These are phyloP conservation scores for Pantherophis guttatus DNA, from an alignment of 2,113 vertebrate species.

Conservation along the genomic window DNA sequence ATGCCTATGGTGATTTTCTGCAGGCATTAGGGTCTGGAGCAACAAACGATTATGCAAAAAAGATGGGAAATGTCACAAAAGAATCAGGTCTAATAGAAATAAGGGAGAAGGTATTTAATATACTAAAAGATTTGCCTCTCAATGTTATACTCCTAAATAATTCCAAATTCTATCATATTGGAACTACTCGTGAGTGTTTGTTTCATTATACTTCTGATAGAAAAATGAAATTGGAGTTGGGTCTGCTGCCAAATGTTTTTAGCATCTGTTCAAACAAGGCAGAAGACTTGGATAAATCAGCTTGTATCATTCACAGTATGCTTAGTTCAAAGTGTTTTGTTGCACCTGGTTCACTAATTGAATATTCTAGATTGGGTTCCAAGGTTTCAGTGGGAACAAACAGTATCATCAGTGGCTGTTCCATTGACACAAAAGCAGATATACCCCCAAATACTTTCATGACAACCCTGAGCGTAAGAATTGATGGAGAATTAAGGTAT, in stretches of 20 bases:
- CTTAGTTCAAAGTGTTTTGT: constrained; percentile 70
- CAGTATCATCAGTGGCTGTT: constrained; percentile 81
- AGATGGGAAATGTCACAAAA: constrained; percentile 66
- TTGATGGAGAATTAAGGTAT: constrained; percentile 57
- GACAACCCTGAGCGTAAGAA: constrained; percentile 78
- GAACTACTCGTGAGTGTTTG: constrained; percentile 86
- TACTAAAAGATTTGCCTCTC: constrained; percentile 78
- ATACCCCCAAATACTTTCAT: constrained; percentile 79
- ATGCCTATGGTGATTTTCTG: constrained; percentile 94
- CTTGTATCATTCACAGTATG: constrained; percentile 81
- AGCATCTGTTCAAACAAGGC: constrained; percentile 58
- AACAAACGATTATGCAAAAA: constrained; percentile 73
- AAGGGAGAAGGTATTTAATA: constrained; percentile 78
- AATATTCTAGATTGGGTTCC: constrained; percentile 80
- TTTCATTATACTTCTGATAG: constrained; percentile 79
- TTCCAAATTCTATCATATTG: constrained; percentile 92
- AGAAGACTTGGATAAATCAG: background rate
- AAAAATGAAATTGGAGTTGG: constrained; percentile 76
- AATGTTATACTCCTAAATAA: constrained; percentile 87
- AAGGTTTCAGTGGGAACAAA: constrained; percentile 71
- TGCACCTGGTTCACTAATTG: constrained; percentile 77
- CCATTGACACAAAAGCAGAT: constrained; percentile 53
- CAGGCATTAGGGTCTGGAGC: constrained; percentile 85
- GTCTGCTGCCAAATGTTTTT: constrained; percentile 74
- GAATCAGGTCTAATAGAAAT: constrained; percentile 66